phyloP scores from a whole-genome alignment of 2,113 vertebrate genomes.

The Takifugu bimaculatus region DNA sequence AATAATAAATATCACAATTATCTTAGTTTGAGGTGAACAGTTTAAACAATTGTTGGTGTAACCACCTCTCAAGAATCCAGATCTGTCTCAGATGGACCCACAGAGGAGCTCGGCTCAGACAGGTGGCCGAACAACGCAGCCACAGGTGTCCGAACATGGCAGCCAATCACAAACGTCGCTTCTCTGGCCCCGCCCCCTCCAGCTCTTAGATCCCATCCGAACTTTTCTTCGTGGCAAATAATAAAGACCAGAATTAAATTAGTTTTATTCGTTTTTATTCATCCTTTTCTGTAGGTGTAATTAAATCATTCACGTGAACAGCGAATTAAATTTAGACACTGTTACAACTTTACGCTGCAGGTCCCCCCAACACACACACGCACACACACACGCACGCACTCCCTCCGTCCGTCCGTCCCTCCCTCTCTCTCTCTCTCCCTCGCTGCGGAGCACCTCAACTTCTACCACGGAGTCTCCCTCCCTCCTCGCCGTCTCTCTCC shows the following conservation, averaged over 20 bases:
- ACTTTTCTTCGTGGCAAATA: too few species aligned
- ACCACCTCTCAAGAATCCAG: too few species aligned
- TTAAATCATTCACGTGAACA: too few species aligned
- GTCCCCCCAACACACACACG: slow-evolving; percentile 6
- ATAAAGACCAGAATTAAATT: too few species aligned
- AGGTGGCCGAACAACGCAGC: slow-evolving; percentile 3
- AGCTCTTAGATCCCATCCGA: background rate
- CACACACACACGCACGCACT: slow-evolving; percentile 19
- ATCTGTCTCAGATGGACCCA: too few species aligned
- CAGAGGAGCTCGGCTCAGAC: too few species aligned
- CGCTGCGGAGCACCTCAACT: slow-evolving; percentile 20
- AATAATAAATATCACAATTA: too few species aligned
- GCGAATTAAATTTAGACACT: too few species aligned
- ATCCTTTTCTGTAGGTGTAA: too few species aligned
- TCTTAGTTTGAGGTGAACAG: too few species aligned
- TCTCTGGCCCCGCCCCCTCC: background rate
- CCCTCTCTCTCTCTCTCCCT: background rate
- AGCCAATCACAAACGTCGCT: background rate
- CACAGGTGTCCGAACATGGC: background rate
- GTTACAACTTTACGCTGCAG: background rate
- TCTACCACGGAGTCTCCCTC: slow-evolving; percentile 15
- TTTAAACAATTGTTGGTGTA: too few species aligned
- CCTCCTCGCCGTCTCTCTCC: background rate
- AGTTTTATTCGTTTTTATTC: too few species aligned
- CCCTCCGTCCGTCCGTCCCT: background rate